Base-by-base conservation (phyloP, 1,140 invertebrate genomes). In the Drosophila pseudoananassae region DNA sequence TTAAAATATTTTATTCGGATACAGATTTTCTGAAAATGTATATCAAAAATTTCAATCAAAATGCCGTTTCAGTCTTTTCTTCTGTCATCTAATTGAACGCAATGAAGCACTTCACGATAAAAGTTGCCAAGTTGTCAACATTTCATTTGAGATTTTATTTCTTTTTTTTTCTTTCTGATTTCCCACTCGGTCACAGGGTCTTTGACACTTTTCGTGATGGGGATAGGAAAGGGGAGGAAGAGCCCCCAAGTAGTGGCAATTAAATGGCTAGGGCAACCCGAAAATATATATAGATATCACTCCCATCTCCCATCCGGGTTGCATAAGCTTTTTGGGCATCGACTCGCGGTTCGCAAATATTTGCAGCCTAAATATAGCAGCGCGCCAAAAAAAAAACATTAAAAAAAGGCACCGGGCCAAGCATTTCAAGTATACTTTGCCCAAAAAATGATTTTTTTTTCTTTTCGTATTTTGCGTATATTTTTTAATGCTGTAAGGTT, bases 181-280 rank as follows among this genome's bases (percentile, higher is more conserved):
- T 25, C 52, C 47, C 79, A 88, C 79, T 90, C 80, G 87, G 87
- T 90, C 87, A 90, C 65, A 76, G 78, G 87, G 87, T 90, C 87
- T 90, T 90, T 90, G 87, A 90, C 87, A 82, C 82, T 82, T 85
- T 31, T 4, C 10, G 23, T 43, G 33, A 17, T 45, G 54, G 61
- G 31, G 20, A 9, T 20, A 15, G 53, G 20, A 20, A 38, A 23
- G 38, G 53, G 64, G 65, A 3, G 53, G 64, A 54, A 10, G 8
- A 43, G 40, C 33, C 33, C 33, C 40, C 40, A 46, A 20, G 43
- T 10, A 20, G 15, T 46, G 43, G 82, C 83, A 88, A 87, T 87
- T 87, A 87, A 88, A 69, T 58, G 51, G 80, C 77, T 52, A n/a
- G 71, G 63, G 71, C 72, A 58, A 29, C 73, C 54, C 43, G 54